These are phyloP conservation scores for Heteronetta atricapilla DNA, from an alignment of 2,113 vertebrate species.

Conservation along the genomic window DNA sequence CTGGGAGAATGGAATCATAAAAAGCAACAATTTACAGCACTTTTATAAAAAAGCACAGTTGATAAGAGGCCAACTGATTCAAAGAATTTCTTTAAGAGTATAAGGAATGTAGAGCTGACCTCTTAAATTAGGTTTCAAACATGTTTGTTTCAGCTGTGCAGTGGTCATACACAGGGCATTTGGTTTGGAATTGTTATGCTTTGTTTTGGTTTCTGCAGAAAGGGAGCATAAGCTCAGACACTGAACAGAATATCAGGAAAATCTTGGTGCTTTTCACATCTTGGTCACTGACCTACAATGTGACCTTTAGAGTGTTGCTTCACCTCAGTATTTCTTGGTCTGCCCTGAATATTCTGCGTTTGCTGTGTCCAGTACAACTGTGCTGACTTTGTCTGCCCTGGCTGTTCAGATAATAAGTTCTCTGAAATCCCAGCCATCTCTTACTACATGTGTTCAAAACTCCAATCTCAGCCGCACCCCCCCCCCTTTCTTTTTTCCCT, in stretches of 20 bases:
- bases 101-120: not conserved
- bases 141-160: not conserved
- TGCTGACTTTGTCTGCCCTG: constrained; percentile 15
- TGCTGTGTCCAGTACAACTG: not conserved
- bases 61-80: not conserved
- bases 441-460: not conserved
- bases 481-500: not conserved
- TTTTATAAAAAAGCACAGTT: not conserved
- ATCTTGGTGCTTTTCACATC: not conserved
- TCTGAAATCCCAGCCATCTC: not conserved
- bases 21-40: not conserved
- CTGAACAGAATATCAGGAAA: not conserved
- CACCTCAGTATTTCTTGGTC: constrained; percentile 18
- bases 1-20: not conserved
- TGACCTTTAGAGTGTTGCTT: constrained; percentile 44
- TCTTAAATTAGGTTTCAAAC: not conserved
- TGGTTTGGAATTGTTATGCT: not conserved
- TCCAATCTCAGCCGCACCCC: not conserved
- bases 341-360: constrained; percentile 22
- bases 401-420: constrained; percentile 7
- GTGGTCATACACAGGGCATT: not conserved
- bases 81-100: not conserved
- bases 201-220: not conserved
- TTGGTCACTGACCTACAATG: not conserved
- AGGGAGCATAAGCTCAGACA: not conserved